These are phyloP conservation scores for Aphis gossypii DNA, from an alignment of 1,140 invertebrate species.

Conservation along the genomic window DNA sequence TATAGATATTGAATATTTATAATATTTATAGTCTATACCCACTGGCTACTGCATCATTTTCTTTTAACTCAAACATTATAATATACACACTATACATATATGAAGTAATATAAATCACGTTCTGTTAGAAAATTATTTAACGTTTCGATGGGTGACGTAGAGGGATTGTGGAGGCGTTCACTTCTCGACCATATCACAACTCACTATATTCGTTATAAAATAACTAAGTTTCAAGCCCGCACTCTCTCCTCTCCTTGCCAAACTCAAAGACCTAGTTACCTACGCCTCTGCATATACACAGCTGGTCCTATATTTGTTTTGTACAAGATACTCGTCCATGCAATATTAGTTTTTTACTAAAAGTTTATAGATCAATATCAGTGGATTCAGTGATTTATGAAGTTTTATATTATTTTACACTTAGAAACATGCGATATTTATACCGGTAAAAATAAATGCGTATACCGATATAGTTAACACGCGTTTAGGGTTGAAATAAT, in stretches of 20 bases:
- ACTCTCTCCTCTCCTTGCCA: too few species aligned
- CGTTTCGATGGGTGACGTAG: too few species aligned
- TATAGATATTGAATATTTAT: too few species aligned
- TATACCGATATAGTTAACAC: background rate
- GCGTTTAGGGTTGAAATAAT: background rate
- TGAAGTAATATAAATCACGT: background rate
- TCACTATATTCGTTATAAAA: too few species aligned
- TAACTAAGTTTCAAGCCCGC: too few species aligned
- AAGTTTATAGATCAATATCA: background rate
- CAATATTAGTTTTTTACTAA: background rate
- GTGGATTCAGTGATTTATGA: background rate
- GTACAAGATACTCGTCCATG: background rate
- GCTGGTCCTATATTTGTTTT: background rate
- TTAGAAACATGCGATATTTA: background rate
- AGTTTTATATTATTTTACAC: background rate
- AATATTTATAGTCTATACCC: too few species aligned
- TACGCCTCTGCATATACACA: background rate
- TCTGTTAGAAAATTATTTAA: background rate
- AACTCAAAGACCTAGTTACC: background rate
- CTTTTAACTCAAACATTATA: too few species aligned
- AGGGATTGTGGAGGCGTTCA: too few species aligned
- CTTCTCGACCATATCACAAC: too few species aligned
- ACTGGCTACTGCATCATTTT: too few species aligned
- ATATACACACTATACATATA: background rate
- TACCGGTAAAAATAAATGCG: background rate